Conservation (phyloP, 2,888 invertebrate genomes). For the Hypomecis punctinalis region DNA sequence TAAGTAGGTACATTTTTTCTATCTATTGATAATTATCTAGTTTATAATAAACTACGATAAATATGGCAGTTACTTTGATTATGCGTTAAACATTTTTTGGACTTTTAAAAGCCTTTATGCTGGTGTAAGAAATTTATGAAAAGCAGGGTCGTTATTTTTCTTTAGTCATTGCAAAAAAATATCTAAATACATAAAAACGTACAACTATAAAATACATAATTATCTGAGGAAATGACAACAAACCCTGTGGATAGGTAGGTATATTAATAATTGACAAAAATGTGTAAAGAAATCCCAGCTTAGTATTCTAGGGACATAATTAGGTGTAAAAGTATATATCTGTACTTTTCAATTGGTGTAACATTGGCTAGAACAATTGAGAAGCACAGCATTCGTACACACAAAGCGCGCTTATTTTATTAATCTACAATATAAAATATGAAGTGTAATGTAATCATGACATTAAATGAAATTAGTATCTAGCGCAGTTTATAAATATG, state of each 20-base stretch:
- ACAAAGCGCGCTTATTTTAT: conserved; percentile 61
- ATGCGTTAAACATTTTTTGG: conserved; percentile 33
- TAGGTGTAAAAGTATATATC: conserved; percentile 45
- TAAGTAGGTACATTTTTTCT: conserved; percentile 25
- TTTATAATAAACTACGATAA: conserved; percentile 29
- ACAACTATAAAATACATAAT: conserved; percentile 48
- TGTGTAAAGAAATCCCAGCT: conserved; percentile 70
- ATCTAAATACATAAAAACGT: conserved; percentile 7
- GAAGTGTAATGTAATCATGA: conserved; percentile 9
- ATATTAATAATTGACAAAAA: conserved; percentile 78
- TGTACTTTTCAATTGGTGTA: conserved; percentile 45
- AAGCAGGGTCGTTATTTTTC: neutral
- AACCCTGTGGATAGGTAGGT: conserved; percentile 73
- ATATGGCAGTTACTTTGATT: conserved; percentile 35
- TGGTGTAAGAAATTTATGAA: conserved; percentile 5
- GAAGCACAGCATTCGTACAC: conserved; percentile 56
- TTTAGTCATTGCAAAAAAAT: neutral
- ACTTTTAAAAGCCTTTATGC: conserved; percentile 12
- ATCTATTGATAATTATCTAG: conserved; percentile 29
- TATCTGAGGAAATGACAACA: conserved; percentile 71
- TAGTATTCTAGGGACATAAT: conserved; percentile 56
- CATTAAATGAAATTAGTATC: conserved; percentile 15
- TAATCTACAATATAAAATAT: conserved; percentile 32
- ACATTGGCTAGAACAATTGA: conserved; percentile 49
- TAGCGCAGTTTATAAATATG: neutral